Evolutionary conservation across 2,888 invertebrate species (phyloP), one percentile per base, ranked within the genome.

Genomic region (Acronicta aceris): DNA sequence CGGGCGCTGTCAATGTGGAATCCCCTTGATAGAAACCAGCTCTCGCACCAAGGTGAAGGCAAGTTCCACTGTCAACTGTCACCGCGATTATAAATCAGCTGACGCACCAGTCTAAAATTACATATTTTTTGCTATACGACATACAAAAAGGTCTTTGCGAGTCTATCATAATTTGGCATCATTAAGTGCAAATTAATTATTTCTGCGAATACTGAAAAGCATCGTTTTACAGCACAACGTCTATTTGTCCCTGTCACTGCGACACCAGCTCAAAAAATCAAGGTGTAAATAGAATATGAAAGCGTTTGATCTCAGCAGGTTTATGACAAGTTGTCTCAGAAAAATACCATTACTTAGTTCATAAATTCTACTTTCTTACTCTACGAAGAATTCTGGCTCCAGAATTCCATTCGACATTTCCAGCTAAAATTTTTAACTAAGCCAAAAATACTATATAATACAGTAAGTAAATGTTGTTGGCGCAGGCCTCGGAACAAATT

Each of bases 41-140:
- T 78, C 80, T 64, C 81, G 77, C 70, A 82, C 79, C 92, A 94
- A 94, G 94, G 94, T 93, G 92, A 94, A 93, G 94, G 94, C 90
- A 85, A 89, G 72, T 76, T 79, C 79, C 81, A 81, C 74, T 83
- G 85, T 86, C 89, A 88, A 82, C 83, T 86, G 89, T 89, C 89
- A 86, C 84, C 82, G 72, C 83, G 83, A 84, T 72, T 89, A 89
- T 88, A 88, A 88, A 90, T 89, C 85, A 89, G 85, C 79, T 88
- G 86, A 88, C 87, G 87, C 85, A 86, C 75, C 79, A 73, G 55
- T 77, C 74, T 79, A 65, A 71, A 75, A 76, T 77, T 76, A 75
- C 56, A 62, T 46, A 41, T 70, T 56, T 67, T 55, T 57, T 46
- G 59, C 59, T 60, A 58, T 49, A 56, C 59, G 38, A 69, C 62